A percentile compares a stretch with the other conserved stretches of the same genome.
Conservation (phyloP, 2,888 invertebrate species). For the Coenonympha glycerion region DNA sequence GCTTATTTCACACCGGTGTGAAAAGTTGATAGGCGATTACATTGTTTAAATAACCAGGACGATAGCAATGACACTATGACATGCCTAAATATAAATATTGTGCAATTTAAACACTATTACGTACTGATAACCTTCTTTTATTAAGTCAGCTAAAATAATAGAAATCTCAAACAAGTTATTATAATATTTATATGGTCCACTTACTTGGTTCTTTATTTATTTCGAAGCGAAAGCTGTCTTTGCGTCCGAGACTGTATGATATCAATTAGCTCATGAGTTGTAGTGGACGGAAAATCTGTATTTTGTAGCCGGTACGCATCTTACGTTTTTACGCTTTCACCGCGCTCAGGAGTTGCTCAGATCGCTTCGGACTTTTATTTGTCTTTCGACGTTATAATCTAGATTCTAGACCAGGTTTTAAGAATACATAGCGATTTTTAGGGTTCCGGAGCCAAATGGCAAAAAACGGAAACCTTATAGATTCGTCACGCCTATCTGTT, state of each 20-base stretch:
- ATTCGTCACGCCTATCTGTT: no score
- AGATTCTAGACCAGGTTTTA: not conserved
- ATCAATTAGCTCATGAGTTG: conserved; percentile 47
- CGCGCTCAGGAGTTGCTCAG: conserved; percentile 23
- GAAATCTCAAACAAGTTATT: not conserved
- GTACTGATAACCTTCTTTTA: not conserved
- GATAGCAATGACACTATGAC: not conserved
- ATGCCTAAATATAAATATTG: not conserved
- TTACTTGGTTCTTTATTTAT: not conserved
- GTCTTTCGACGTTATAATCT: not conserved
- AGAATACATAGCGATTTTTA: not conserved
- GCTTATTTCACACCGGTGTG: conserved; percentile 2
- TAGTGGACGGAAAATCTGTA: conserved; percentile 38
- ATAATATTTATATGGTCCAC: not conserved
- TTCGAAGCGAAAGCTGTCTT: conserved; percentile 37
- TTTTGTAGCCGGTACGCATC: conserved; percentile 32
- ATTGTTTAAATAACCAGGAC: not conserved
- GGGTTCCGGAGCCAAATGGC: no score
- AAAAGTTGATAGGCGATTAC: not conserved
- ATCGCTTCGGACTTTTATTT: conserved; percentile 1
- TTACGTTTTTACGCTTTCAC: conserved; percentile 59
- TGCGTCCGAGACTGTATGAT: conserved; percentile 18
- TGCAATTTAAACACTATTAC: no score
- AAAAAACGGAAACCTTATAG: no score
- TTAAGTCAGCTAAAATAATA: not conserved